These are phyloP conservation scores for Gobiocypris rarus DNA, from an alignment of 2,113 vertebrate genomes.

Conservation along the genomic window DNA sequence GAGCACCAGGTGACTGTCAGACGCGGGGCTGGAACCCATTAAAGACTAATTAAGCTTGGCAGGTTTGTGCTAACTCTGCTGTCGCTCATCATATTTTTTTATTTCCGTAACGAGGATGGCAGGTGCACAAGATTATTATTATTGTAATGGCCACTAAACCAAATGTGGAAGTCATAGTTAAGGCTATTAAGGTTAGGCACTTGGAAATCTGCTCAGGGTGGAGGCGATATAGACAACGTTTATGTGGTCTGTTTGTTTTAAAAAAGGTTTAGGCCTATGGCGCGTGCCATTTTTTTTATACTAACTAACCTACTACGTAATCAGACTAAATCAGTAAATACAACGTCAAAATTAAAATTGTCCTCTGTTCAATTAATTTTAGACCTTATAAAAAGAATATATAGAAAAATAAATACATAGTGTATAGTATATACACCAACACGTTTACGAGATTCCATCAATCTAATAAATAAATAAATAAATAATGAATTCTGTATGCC, in stretches of 20 bases:
- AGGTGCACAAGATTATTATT: constrained; percentile 36
- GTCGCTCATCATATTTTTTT: constrained; percentile 46
- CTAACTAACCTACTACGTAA: too few relatives aligned
- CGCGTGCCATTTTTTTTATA: too few relatives aligned
- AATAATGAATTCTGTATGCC: not conserved
- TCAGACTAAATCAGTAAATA: too few relatives aligned
- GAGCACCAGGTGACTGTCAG: constrained; percentile 65
- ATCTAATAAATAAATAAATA: not conserved
- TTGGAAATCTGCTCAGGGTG: not conserved
- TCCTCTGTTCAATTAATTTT: not conserved
- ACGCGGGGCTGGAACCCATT: constrained; percentile 30
- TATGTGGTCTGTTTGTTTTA: not conserved
- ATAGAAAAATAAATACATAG: too few relatives aligned
- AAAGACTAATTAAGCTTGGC: constrained; percentile 67
- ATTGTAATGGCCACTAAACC: constrained; percentile 36
- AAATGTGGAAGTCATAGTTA: constrained; percentile 27
- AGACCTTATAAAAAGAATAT: not conserved
- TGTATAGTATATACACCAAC: too few relatives aligned
- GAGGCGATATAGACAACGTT: not conserved
- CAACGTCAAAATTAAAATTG: too few relatives aligned
- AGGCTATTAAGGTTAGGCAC: constrained; percentile 17
- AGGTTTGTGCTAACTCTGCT: constrained; percentile 67
- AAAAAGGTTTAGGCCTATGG: too few relatives aligned
- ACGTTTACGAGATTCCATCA: too few relatives aligned
- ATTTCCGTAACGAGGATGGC: constrained; percentile 38